A percentile compares a stretch with the other conserved stretches of the same genome.
Evolutionary conservation across 2,888 invertebrate species (phyloP).

Genomic region (Papilio demoleus): DNA sequence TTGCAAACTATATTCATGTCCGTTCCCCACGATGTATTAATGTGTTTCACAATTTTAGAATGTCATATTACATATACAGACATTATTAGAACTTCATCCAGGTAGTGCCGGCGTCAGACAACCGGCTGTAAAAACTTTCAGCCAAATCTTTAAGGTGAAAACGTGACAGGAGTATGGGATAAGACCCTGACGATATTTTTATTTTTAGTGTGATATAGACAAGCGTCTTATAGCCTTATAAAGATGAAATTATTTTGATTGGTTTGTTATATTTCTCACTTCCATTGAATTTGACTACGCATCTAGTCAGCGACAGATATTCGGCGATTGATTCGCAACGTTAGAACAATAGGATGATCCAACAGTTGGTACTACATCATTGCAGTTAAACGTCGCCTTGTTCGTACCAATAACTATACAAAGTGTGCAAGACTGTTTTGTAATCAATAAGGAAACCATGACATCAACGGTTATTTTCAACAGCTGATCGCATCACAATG

Average conservation of each 20-base stretch:
- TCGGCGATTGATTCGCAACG: slow-evolving; percentile 1
- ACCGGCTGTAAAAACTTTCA: too few relatives aligned
- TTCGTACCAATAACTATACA: slow-evolving; percentile 25
- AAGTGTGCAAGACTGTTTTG: slow-evolving; percentile 23
- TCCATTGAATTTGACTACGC: neutral
- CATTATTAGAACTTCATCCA: too few relatives aligned
- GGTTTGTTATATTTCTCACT: neutral
- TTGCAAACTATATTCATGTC: too few relatives aligned
- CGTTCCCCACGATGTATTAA: too few relatives aligned
- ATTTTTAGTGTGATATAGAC: too few relatives aligned
- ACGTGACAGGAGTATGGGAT: too few relatives aligned
- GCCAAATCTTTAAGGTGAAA: too few relatives aligned
- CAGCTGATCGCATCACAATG: slow-evolving; percentile 29
- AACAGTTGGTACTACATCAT: slow-evolving; percentile 19
- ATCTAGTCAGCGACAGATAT: neutral
- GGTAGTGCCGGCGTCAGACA: too few relatives aligned
- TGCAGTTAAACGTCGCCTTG: slow-evolving; percentile 1
- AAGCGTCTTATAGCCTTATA: neutral
- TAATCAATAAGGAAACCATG: slow-evolving; percentile 32
- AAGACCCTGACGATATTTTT: too few relatives aligned
- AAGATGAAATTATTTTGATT: neutral
- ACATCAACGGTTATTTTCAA: slow-evolving; percentile 39
- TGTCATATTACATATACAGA: too few relatives aligned
- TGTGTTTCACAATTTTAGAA: too few relatives aligned
- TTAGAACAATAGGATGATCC: slow-evolving; percentile 35